These are phyloP conservation scores for Drosophila dunni DNA, from an alignment of 1,140 invertebrate species.

Conservation along the genomic window DNA sequence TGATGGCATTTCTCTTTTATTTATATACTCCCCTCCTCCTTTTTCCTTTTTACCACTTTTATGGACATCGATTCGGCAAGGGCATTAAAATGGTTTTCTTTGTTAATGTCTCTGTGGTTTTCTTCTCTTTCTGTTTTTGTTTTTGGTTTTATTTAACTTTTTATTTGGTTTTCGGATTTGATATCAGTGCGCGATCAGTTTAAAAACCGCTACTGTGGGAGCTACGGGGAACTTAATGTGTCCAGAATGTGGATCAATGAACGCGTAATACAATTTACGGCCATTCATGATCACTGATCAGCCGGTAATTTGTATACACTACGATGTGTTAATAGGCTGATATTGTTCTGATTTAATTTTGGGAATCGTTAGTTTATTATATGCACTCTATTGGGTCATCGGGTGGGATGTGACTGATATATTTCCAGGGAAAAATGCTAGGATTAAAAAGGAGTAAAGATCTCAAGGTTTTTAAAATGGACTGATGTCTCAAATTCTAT, in stretches of 20 bases:
- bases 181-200: constrained; percentile 28
- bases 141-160: constrained; percentile 13
- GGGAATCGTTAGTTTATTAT: too few species aligned
- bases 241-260: constrained; percentile 52
- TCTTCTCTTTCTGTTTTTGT: constrained; percentile 4
- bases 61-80: constrained; percentile 43
- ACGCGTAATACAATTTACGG: constrained; percentile 42
- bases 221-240: constrained; percentile 15
- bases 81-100: constrained; percentile 58
- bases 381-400: too few species aligned
- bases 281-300: constrained; percentile 22
- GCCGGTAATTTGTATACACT: not conserved
- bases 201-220: constrained; percentile 41
- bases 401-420: too few species aligned
- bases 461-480: too few species aligned
- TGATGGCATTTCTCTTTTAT: constrained; percentile 54
- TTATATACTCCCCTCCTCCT: too few species aligned
- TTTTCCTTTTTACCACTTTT: constrained; percentile 32
- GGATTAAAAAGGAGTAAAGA: too few species aligned
- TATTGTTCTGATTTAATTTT: not conserved
- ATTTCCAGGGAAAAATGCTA: too few species aligned
- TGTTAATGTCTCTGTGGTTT: constrained; percentile 59
- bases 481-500: too few species aligned
- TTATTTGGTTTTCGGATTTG: not conserved
- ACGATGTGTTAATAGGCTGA: not conserved